These are phyloP conservation scores for Castor canadensis DNA, from an alignment of 2,113 vertebrate species.

Conservation along the genomic window DNA sequence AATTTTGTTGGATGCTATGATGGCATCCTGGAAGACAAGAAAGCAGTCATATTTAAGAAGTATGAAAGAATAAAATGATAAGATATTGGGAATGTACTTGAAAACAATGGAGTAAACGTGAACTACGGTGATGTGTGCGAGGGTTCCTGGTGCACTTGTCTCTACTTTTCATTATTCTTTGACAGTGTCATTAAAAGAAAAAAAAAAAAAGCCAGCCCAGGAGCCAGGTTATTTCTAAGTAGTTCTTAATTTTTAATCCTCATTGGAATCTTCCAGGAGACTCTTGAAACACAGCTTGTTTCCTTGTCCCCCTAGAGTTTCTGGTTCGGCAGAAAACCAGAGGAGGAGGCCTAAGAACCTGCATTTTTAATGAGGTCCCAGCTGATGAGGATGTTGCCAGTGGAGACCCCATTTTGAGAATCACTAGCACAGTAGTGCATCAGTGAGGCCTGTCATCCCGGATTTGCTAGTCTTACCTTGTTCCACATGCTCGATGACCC, in stretches of 20 bases:
- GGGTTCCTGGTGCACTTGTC: background rate
- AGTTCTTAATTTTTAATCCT: background rate
- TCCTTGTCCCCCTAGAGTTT: background rate
- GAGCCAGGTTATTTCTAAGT: background rate
- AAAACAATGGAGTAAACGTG: background rate
- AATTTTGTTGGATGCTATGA: background rate
- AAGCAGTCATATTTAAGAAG: background rate
- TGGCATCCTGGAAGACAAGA: background rate
- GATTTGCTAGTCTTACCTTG: slow-evolving; percentile 87
- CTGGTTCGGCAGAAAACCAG: background rate
- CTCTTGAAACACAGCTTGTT: background rate
- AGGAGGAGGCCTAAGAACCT: background rate
- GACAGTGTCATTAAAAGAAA: background rate
- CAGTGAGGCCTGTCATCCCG: background rate
- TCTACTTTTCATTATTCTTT: background rate
- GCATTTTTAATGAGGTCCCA: background rate
- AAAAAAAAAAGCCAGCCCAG: background rate
- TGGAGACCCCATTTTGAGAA: background rate
- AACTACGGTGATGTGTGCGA: background rate
- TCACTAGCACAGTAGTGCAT: rapidly evolving
- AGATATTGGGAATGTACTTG: background rate
- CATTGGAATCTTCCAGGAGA: background rate
- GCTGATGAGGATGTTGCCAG: background rate
- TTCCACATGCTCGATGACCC: slow-evolving; percentile 96
- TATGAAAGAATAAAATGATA: background rate